Conservation (phyloP, 2,797 vertebrate genomes). For the Malurus leucopterus region DNA sequence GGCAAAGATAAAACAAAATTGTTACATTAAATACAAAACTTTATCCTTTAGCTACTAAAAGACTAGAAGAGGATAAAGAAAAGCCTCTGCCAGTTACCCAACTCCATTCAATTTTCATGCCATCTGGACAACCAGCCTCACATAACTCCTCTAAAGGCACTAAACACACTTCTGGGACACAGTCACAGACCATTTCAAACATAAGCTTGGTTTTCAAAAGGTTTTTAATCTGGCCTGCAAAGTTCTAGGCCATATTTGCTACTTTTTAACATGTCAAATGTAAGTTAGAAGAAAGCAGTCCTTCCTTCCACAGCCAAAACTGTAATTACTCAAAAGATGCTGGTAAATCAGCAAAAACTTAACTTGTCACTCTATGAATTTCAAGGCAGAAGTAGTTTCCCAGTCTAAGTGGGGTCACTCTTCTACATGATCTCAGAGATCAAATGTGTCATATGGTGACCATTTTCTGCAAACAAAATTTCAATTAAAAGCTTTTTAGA, state of each 20-base stretch:
- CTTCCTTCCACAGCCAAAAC: not conserved
- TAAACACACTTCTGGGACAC: not conserved
- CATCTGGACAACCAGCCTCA: not conserved
- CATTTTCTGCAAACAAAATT: not conserved
- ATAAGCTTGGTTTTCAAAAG: not conserved
- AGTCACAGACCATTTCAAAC: not conserved
- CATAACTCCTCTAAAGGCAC: not conserved
- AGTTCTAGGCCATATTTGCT: not conserved
- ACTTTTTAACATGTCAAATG: not conserved
- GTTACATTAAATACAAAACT: not conserved
- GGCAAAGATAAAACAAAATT: not conserved
- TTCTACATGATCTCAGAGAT: not conserved
- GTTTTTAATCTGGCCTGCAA: not conserved
- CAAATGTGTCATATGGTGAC: not conserved
- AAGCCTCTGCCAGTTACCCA: not conserved
- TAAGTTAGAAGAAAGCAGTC: not conserved
- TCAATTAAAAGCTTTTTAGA: not conserved
- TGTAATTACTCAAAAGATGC: not conserved
- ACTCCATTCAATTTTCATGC: not conserved
- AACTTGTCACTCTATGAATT: not conserved
- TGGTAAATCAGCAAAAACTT: not conserved
- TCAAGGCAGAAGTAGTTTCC: not conserved
- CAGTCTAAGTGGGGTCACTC: rapidly evolving
- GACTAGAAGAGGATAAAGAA: not conserved
- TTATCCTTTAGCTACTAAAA: not conserved